phyloP scores from a whole-genome alignment of 2,797 vertebrate genomes.

The Agapornis canus region DNA sequence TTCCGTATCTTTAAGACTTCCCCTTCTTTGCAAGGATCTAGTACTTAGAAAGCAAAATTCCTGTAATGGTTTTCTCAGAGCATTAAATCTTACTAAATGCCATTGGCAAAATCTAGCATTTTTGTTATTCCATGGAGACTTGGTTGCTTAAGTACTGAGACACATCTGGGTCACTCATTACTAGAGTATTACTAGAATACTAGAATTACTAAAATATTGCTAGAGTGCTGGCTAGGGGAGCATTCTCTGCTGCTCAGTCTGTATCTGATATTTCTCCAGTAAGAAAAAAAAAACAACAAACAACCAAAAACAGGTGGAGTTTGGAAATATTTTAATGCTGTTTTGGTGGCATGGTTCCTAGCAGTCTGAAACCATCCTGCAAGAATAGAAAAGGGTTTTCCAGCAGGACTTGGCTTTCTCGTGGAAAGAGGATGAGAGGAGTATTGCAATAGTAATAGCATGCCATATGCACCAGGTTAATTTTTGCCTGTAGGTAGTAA shows the following conservation, averaged over 20 bases:
- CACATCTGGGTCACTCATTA: neutral
- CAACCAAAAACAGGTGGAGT: too few species aligned
- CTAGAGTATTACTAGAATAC: neutral
- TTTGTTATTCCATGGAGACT: neutral
- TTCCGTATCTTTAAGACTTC: neutral
- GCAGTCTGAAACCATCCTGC: neutral
- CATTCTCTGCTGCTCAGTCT: neutral
- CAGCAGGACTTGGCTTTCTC: neutral
- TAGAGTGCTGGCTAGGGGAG: neutral
- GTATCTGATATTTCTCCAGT: neutral
- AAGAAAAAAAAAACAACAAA: neutral
- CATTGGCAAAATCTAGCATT: neutral
- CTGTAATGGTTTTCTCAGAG: neutral
- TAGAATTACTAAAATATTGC: neutral
- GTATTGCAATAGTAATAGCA: neutral
- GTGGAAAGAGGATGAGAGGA: neutral
- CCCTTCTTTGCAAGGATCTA: neutral
- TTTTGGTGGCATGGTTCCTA: neutral
- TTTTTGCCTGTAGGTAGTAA: neutral
- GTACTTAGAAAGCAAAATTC: neutral
- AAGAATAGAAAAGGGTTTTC: neutral
- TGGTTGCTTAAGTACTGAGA: neutral
- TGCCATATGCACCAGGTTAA: accelerated
- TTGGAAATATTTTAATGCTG: neutral
- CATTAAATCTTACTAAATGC: neutral